Percentiles rank a stretch among this genome's conserved stretches.
phyloP scores from a whole-genome alignment of 53 echinoderm and acorn worm species.

The Arbacia lixula region DNA sequence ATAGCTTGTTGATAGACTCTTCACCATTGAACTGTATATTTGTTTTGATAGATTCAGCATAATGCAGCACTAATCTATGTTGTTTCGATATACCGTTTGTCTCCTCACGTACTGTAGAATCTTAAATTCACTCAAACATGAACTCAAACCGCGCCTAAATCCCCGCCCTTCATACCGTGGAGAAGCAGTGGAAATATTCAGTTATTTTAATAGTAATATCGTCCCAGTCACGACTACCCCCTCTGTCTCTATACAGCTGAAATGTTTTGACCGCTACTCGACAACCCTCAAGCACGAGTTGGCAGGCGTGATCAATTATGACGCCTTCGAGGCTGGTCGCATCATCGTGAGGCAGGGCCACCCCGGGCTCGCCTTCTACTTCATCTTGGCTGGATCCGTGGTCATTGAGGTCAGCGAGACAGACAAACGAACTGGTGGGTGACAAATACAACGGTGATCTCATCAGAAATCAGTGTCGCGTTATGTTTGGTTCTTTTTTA shows the following conservation, averaged over 20 bases:
- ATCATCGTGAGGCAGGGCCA: conserved; percentile 92
- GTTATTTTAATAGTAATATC: too few species aligned
- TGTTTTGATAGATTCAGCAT: too few species aligned
- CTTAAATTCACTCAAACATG: too few species aligned
- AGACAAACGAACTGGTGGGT: conserved; percentile 76
- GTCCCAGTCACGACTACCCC: not conserved
- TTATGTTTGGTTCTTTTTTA: not conserved
- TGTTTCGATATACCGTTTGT: too few species aligned
- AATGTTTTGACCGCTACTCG: conserved; percentile 88
- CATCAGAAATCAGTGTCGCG: not conserved
- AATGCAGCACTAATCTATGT: too few species aligned
- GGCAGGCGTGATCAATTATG: conserved; percentile 81
- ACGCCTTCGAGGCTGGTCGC: conserved; percentile 84
- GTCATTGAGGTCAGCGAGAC: conserved; percentile 82
- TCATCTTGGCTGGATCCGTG: conserved; percentile 83
- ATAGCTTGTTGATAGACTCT: too few species aligned
- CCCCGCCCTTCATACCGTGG: too few species aligned
- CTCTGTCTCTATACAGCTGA: conserved; percentile 63
- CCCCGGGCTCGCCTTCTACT: conserved; percentile 94
- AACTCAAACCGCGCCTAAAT: too few species aligned
- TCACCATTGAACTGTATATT: too few species aligned
- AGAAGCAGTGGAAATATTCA: too few species aligned
- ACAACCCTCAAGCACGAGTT: conserved; percentile 70
- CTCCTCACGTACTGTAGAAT: too few species aligned
- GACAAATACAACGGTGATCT: not conserved